These are phyloP conservation scores for Dryobotodes eremita DNA, from an alignment of 2,888 invertebrate genomes.

Conservation along the genomic window DNA sequence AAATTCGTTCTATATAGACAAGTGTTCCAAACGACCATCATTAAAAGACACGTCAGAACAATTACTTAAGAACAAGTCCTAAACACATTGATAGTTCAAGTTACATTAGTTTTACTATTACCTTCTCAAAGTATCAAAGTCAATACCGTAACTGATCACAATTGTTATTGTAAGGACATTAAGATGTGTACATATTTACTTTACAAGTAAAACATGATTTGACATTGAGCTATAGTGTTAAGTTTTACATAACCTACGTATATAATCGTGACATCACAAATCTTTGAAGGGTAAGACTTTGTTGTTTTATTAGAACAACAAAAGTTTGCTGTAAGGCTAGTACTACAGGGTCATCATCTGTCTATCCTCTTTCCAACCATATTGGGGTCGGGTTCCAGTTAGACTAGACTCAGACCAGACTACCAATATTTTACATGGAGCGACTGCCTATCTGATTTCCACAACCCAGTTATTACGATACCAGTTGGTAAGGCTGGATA, in stretches of 20 bases:
- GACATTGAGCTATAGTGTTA: conserved; percentile 46
- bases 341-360: background rate
- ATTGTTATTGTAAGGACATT: conserved; percentile 70
- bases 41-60: conserved; percentile 26
- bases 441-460: background rate
- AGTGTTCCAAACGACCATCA: conserved; percentile 51
- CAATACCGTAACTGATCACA: conserved; percentile 69
- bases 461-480: background rate
- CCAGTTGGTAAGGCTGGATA: background rate
- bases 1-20: conserved; percentile 49
- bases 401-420: too few species aligned
- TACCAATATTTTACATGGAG: too few species aligned
- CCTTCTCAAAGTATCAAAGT: conserved; percentile 68
- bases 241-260: conserved; percentile 41
- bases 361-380: background rate
- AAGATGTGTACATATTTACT: conserved; percentile 63
- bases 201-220: conserved; percentile 45
- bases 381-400: too few species aligned
- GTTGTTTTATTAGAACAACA: background rate
- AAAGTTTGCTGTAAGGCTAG: background rate
- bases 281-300: conserved; percentile 23
- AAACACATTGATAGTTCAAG: conserved; percentile 43
- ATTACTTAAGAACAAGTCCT: conserved; percentile 5
- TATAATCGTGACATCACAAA: conserved; percentile 9
- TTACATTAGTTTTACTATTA: conserved; percentile 55